phyloP scores from a whole-genome alignment of 2,888 invertebrate genomes.

The Tortricodes alternella region DNA sequence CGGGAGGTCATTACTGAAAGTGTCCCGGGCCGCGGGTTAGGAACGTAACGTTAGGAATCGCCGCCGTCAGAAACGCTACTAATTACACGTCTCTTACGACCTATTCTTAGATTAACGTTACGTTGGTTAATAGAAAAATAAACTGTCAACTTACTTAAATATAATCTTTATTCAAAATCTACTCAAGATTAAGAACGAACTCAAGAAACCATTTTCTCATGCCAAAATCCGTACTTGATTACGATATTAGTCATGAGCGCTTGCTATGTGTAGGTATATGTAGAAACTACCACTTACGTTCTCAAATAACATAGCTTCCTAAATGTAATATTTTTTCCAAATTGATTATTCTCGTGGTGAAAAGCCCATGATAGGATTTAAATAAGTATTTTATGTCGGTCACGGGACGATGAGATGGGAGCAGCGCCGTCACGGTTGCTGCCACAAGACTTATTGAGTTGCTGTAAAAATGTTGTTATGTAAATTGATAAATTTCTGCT shows the following conservation, averaged over 20 bases:
- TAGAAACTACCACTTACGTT: no score
- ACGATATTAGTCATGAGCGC: no score
- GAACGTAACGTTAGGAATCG: not conserved
- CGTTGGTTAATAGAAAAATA: not conserved
- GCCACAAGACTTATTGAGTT: not conserved
- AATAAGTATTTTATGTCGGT: constrained; percentile 18
- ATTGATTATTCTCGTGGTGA: no score
- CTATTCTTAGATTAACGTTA: not conserved
- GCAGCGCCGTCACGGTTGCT: constrained; percentile 6
- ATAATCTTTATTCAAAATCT: no score
- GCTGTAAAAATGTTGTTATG: constrained; percentile 4
- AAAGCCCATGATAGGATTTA: constrained; percentile 10
- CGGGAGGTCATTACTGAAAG: constrained; percentile 13
- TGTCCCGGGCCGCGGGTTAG: constrained; percentile 5
- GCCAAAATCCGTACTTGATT: no score
- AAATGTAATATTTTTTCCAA: no score
- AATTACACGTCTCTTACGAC: constrained; percentile 6
- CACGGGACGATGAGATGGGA: constrained; percentile 11
- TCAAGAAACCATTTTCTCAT: no score
- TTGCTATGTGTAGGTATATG: no score
- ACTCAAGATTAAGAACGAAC: no score
- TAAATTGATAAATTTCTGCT: constrained; percentile 1
- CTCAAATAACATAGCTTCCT: no score
- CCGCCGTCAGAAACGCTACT: not conserved
- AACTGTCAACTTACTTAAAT: no score